These are phyloP conservation scores for Labeo rohita DNA, from an alignment of 2,113 vertebrate genomes.

Conservation along the genomic window DNA sequence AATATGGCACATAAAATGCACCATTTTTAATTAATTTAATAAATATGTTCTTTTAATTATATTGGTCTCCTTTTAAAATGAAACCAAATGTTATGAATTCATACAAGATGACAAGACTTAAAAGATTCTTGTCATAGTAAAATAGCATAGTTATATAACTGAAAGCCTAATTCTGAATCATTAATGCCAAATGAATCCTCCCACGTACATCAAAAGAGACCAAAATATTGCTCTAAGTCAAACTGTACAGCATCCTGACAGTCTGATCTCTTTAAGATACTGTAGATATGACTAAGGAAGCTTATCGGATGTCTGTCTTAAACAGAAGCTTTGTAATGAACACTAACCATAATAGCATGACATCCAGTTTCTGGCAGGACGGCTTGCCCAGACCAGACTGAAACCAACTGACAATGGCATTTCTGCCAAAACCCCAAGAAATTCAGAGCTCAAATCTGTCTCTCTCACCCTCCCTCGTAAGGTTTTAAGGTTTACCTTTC, in stretches of 20 bases:
- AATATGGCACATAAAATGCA: background rate
- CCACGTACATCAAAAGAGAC: background rate
- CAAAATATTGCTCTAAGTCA: constrained; percentile 1
- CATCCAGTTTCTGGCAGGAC: background rate
- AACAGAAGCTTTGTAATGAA: background rate
- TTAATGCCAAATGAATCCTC: background rate
- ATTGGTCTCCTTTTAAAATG: background rate
- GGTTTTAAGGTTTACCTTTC: background rate
- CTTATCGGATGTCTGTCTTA: background rate
- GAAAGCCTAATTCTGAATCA: background rate
- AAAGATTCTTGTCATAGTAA: background rate
- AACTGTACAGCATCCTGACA: background rate
- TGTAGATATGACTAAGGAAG: constrained; percentile 3
- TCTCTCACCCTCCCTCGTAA: background rate
- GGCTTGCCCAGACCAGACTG: constrained; percentile 23
- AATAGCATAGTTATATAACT: background rate
- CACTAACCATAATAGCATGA: background rate
- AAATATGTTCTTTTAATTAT: background rate
- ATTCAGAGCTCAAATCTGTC: constrained; percentile 1
- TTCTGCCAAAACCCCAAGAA: constrained; percentile 24
- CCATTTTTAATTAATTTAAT: background rate
- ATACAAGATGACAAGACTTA: background rate
- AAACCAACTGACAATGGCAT: background rate
- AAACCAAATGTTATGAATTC: background rate
- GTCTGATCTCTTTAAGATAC: background rate